Percentiles rank a stretch among this genome's conserved stretches.
These are phyloP conservation scores for Conus canariensis DNA, from an alignment of 2,888 invertebrate genomes.

Conservation along the genomic window DNA sequence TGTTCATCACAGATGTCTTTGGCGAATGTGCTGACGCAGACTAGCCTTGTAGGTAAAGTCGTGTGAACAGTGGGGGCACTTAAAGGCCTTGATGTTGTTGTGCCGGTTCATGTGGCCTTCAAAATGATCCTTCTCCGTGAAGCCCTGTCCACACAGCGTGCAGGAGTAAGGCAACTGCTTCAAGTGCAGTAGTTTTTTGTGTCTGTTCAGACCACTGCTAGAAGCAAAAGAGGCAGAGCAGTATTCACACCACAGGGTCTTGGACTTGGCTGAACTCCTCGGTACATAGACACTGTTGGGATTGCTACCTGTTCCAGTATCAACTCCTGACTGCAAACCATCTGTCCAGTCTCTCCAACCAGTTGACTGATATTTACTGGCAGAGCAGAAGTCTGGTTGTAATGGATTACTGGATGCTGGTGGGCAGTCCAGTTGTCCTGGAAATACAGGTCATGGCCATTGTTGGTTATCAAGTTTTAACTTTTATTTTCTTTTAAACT, in stretches of 20 bases:
- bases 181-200: slow-evolving; percentile 32
- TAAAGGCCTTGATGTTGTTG: slow-evolving; percentile 29
- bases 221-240: slow-evolving; percentile 27
- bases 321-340: not conserved
- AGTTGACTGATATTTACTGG: not conserved
- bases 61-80: slow-evolving; percentile 31
- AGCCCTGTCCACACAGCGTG: slow-evolving; percentile 30
- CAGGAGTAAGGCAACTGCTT: slow-evolving; percentile 31
- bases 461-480: not conserved
- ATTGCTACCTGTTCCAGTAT: not conserved
- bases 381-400: not conserved
- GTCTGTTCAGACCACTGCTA: slow-evolving; percentile 28
- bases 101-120: slow-evolving; percentile 35
- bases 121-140: slow-evolving; percentile 38
- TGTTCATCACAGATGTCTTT: not conserved
- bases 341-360: not conserved
- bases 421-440: slow-evolving; percentile 3
- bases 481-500: no score
- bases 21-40: slow-evolving; percentile 20
- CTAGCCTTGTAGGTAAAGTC: slow-evolving; percentile 25
- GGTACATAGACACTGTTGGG: not conserved
- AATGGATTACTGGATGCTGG: not conserved
- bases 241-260: slow-evolving; percentile 17
- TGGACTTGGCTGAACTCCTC: not conserved
- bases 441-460: not conserved